phyloP scores from a whole-genome alignment of 2,797 vertebrate species.

The Enteromius unitaeniatus region DNA sequence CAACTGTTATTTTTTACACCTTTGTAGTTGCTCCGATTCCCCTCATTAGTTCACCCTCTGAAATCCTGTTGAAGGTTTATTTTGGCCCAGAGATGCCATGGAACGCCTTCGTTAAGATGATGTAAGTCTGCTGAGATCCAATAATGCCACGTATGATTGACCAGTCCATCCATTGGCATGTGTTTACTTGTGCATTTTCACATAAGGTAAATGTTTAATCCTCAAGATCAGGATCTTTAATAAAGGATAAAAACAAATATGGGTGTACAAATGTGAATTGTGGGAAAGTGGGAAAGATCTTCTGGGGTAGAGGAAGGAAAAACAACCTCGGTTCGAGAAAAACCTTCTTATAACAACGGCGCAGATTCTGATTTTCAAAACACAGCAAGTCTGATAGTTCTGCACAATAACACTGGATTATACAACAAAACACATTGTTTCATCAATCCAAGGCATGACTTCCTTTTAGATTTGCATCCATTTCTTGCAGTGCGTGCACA shows the following conservation, averaged over 20 bases:
- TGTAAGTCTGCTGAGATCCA: background rate
- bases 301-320: constrained; percentile 24
- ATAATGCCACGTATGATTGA: constrained; percentile 16
- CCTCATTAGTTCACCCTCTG: constrained; percentile 41
- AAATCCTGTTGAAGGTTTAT: constrained; percentile 39
- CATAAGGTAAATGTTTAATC: constrained; percentile 16
- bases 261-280: constrained; percentile 7
- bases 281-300: constrained; percentile 30
- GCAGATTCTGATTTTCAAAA: constrained; percentile 30
- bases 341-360: background rate
- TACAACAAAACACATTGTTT: constrained; percentile 54
- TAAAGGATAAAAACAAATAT: background rate
- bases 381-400: constrained; percentile 6
- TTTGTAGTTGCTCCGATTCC: constrained; percentile 41
- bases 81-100: constrained; percentile 32
- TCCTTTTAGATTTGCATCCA: background rate
- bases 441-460: constrained; percentile 32
- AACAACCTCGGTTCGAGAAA: constrained; percentile 30
- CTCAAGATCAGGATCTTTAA: constrained; percentile 1
- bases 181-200: background rate
- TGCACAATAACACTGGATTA: constrained; percentile 27
- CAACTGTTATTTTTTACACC: constrained; percentile 51
- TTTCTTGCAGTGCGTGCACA: background rate
- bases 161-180: background rate
- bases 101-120: constrained; percentile 31